phyloP scores from a whole-genome alignment of 2,797 vertebrate species.

The Myotis planiceps region DNA sequence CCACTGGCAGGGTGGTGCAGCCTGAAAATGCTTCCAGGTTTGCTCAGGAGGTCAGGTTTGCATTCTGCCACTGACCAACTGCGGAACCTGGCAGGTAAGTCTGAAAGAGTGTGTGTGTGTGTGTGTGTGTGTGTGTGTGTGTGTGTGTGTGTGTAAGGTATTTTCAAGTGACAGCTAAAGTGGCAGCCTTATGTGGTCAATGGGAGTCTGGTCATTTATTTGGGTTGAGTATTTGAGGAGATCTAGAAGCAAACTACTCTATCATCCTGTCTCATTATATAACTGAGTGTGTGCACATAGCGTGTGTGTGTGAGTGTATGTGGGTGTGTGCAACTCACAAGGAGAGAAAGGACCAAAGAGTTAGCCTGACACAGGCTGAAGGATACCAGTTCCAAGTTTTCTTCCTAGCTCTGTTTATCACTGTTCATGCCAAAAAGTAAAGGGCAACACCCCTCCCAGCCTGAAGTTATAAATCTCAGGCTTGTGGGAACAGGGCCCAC shows the following conservation, averaged over 20 bases:
- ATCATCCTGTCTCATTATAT: slow-evolving; percentile 5
- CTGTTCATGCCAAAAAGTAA: slow-evolving; percentile 51
- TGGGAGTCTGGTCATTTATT: slow-evolving; percentile 6
- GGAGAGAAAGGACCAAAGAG: not conserved
- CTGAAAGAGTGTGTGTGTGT: not conserved
- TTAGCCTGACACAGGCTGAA: not conserved
- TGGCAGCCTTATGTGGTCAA: not conserved
- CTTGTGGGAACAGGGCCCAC: slow-evolving; percentile 73
- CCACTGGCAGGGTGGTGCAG: not conserved
- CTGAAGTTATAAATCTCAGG: slow-evolving; percentile 76
- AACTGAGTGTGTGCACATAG: not conserved
- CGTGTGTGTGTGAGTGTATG: no score
- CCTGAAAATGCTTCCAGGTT: not conserved
- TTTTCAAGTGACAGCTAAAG: not conserved
- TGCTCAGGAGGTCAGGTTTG: not conserved
- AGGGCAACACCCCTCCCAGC: slow-evolving; percentile 36
- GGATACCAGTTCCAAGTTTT: slow-evolving; percentile 29
- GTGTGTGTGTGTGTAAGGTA: not conserved
- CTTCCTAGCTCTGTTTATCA: slow-evolving; percentile 47
- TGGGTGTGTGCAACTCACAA: not conserved
- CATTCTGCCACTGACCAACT: not conserved
- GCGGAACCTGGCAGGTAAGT: not conserved
- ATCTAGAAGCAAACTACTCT: not conserved
- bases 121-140: not conserved
- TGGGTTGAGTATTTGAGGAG: not conserved